Percentiles rank a stretch among this genome's conserved stretches.
Evolutionary conservation across 2,888 invertebrate genomes (phyloP).

Genomic region (Unio delphinus): DNA sequence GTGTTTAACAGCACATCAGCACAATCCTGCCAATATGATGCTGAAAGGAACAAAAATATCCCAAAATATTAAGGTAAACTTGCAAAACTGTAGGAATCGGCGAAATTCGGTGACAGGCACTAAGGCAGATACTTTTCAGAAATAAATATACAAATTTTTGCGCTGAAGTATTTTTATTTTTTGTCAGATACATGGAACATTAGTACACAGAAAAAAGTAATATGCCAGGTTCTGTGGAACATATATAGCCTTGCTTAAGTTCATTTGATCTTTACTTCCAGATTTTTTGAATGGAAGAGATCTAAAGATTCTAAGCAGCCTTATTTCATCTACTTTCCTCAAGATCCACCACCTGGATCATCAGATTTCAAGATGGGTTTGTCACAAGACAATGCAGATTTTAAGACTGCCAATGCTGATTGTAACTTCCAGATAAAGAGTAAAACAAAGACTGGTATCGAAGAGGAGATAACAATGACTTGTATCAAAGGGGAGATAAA

Average conservation of each 20-base stretch:
- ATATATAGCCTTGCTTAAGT: background rate
- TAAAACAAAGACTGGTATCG: background rate
- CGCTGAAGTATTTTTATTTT: too few species aligned
- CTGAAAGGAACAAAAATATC: too few species aligned
- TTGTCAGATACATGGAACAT: too few species aligned
- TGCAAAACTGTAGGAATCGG: too few species aligned
- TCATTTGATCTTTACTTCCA: conserved; percentile 65
- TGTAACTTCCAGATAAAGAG: background rate
- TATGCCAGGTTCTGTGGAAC: too few species aligned
- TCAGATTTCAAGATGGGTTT: background rate
- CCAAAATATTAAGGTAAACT: too few species aligned
- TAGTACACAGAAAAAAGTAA: too few species aligned
- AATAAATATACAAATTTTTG: too few species aligned
- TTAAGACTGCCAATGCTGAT: background rate
- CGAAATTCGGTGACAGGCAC: too few species aligned
- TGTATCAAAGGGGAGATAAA: conserved; percentile 1
- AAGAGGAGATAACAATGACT: conserved; percentile 4
- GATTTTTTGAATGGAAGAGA: conserved; percentile 68
- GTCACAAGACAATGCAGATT: background rate
- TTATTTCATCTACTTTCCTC: conserved; percentile 81
- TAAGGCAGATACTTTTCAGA: too few species aligned
- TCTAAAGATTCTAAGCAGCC: conserved; percentile 77
- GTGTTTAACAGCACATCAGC: too few species aligned
- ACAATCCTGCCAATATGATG: too few species aligned
- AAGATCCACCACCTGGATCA: conserved; percentile 56